phyloP scores from a whole-genome alignment of 2,888 invertebrate species.

The Protonemura montana region DNA sequence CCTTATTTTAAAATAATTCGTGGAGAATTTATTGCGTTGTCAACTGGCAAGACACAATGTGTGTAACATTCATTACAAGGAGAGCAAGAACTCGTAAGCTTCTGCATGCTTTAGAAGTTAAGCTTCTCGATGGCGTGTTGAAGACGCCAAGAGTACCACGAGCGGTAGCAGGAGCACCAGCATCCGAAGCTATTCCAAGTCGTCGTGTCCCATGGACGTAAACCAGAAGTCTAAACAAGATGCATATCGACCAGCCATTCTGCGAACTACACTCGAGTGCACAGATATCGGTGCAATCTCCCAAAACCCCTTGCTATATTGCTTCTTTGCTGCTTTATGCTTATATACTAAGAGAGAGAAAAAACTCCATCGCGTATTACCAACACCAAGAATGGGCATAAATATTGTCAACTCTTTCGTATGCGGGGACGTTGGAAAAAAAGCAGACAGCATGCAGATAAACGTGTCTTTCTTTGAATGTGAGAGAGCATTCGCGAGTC shows the following conservation, averaged over 20 bases:
- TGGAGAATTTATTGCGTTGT: constrained; percentile 42
- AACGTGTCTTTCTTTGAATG: constrained; percentile 28
- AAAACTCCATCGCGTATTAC: constrained; percentile 33
- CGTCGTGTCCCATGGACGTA: constrained; percentile 34
- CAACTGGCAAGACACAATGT: constrained; percentile 34
- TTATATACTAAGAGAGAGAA: background rate
- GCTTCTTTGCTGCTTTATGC: constrained; percentile 25
- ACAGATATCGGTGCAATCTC: constrained; percentile 38
- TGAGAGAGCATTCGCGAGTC: constrained; percentile 21
- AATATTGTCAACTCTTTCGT: constrained; percentile 45
- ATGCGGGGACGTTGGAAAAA: constrained; percentile 26
- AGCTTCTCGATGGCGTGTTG: background rate
- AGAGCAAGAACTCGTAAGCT: constrained; percentile 36
- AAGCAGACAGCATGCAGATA: constrained; percentile 35
- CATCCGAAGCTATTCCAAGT: constrained; percentile 20
- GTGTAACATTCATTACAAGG: constrained; percentile 45
- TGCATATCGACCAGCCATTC: constrained; percentile 43
- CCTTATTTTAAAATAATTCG: constrained; percentile 48
- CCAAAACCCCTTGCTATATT: constrained; percentile 36
- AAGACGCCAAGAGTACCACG: background rate
- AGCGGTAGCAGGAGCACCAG: background rate
- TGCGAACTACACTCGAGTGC: constrained; percentile 26
- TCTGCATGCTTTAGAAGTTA: constrained; percentile 9
- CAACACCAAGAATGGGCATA: constrained; percentile 45
- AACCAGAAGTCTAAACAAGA: constrained; percentile 43